phyloP scores from a whole-genome alignment of 2,797 vertebrate genomes.

The Syndactyla subalaris region DNA sequence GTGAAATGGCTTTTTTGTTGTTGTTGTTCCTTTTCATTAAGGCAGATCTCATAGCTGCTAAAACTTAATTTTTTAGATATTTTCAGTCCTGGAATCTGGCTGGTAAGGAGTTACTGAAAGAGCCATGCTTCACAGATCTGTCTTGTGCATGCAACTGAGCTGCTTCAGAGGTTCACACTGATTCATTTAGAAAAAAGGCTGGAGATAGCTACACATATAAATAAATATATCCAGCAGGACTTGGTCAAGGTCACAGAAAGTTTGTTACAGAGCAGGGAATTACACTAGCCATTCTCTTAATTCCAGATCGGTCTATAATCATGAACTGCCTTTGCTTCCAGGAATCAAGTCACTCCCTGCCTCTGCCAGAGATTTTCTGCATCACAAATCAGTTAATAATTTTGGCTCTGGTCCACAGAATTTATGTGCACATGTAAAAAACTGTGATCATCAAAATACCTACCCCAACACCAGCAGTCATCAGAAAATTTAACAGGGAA shows the following conservation, averaged over 20 bases:
- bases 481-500: neutral
- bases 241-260: slow-evolving; percentile 4
- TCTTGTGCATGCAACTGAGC: neutral
- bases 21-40: neutral
- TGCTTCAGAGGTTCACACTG: neutral
- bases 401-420: neutral
- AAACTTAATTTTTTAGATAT: neutral
- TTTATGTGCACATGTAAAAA: neutral
- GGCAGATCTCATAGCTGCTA: neutral
- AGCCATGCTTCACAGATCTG: neutral
- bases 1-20: neutral
- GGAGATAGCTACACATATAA: neutral
- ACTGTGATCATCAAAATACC: neutral
- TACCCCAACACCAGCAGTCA: neutral
- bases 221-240: neutral
- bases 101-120: neutral
- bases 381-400: neutral
- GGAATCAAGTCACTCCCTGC: neutral
- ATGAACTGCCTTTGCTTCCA: neutral
- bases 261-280: slow-evolving; percentile 1
- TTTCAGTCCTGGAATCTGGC: neutral
- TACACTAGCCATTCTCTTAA: neutral
- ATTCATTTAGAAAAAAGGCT: neutral
- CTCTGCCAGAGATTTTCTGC: slow-evolving; percentile 16
- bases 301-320: neutral